These are phyloP conservation scores for Cephus sareptanus DNA, from an alignment of 2,888 invertebrate genomes.

Conservation along the genomic window DNA sequence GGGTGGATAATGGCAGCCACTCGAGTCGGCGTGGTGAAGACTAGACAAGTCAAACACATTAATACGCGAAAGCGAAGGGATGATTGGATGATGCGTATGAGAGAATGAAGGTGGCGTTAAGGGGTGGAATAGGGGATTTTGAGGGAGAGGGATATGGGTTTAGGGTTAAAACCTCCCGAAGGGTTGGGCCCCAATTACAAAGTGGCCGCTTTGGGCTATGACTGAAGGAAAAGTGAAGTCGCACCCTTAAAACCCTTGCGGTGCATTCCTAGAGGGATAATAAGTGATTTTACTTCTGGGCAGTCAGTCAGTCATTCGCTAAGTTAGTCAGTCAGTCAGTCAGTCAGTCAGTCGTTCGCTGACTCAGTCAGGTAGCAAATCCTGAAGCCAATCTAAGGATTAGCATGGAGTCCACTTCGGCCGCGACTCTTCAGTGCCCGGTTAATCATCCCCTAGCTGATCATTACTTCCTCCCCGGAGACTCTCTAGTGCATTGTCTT, in stretches of 20 bases:
- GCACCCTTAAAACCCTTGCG: constrained; percentile 29
- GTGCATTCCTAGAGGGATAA: constrained; percentile 38
- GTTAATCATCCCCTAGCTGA: constrained; percentile 1
- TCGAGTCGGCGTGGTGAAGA: background rate
- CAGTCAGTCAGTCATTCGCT: constrained; percentile 36
- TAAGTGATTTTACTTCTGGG: constrained; percentile 38
- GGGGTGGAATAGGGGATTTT: too few species aligned
- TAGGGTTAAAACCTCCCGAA: too few species aligned
- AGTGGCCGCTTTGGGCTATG: background rate
- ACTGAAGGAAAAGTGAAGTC: background rate
- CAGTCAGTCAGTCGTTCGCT: constrained; percentile 28
- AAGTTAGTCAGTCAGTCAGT: constrained; percentile 40
- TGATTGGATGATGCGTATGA: too few species aligned
- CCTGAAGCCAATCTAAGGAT: constrained; percentile 53
- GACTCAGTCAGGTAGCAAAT: constrained; percentile 43
- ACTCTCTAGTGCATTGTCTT: constrained; percentile 13
- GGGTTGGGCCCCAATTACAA: too few species aligned
- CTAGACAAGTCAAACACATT: background rate
- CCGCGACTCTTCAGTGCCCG: background rate
- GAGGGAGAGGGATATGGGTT: too few species aligned
- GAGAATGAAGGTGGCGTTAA: too few species aligned
- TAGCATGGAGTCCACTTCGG: constrained; percentile 27
- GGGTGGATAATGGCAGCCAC: background rate
- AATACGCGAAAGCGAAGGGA: background rate
- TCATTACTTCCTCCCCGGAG: constrained; percentile 20